These are phyloP conservation scores for Pogonocherus hispidulus DNA, from an alignment of 2,888 invertebrate genomes.

Conservation along the genomic window DNA sequence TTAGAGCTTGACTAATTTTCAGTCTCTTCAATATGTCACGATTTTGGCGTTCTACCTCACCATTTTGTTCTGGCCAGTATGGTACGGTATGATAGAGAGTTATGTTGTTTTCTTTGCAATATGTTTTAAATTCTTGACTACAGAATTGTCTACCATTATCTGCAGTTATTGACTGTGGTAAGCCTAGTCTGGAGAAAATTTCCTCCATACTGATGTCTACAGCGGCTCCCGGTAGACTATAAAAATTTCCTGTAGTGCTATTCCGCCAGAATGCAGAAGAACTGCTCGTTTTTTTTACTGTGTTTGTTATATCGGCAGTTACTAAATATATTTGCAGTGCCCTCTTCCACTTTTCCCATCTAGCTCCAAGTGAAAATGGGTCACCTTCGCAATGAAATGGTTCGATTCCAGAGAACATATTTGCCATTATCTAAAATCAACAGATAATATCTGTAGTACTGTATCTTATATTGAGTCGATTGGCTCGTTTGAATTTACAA, in stretches of 20 bases:
- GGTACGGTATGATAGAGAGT: constrained; percentile 32
- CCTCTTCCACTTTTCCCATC: constrained; percentile 58
- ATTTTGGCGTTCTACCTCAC: constrained; percentile 52
- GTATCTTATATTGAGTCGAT: background rate
- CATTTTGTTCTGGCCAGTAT: constrained; percentile 52
- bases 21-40: constrained; percentile 40
- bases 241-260: constrained; percentile 54
- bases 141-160: constrained; percentile 49
- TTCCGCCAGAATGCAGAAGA: constrained; percentile 50
- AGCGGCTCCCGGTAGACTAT: constrained; percentile 49
- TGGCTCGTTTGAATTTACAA: background rate
- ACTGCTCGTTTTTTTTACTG: constrained; percentile 45
- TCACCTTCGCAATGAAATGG: constrained; percentile 52
- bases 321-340: constrained; percentile 49
- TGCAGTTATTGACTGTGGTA: constrained; percentile 43
- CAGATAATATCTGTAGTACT: too few species aligned
- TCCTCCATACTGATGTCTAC: background rate
- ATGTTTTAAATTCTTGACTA: constrained; percentile 42
- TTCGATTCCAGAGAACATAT: constrained; percentile 10
- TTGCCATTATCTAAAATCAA: constrained; percentile 14
- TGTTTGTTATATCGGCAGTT: constrained; percentile 27
- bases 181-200: constrained; percentile 39
- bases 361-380: constrained; percentile 46
- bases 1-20: constrained; percentile 31
- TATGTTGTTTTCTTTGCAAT: constrained; percentile 36